Evolutionary conservation across 92 coral and sea anemone genomes (phyloP).

Genomic region (Galaxea fascicularis): DNA sequence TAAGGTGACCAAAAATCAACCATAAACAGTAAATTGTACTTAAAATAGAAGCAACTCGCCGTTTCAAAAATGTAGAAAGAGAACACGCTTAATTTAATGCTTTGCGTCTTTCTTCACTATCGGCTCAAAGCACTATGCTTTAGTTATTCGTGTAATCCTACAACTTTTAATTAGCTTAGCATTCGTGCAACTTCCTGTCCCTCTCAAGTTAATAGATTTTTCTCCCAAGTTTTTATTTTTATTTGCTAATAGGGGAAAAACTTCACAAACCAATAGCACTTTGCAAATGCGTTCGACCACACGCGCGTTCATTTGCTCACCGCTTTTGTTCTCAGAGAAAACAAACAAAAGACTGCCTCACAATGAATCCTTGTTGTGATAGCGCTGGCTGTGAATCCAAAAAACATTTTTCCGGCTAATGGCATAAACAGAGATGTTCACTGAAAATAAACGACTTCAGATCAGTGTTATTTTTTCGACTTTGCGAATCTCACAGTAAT

Average conservation of each 20-base stretch:
- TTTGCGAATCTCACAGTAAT: constrained; percentile 23
- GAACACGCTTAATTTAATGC: not conserved
- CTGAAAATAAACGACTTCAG: constrained; percentile 45
- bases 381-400: constrained; percentile 57
- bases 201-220: constrained; percentile 35
- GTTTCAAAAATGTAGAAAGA: not conserved
- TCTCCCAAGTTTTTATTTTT: not conserved
- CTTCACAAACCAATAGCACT: not conserved
- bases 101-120: constrained; percentile 3
- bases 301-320: constrained; percentile 25
- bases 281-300: constrained; percentile 31
- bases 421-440: constrained; percentile 61
- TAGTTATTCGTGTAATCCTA: constrained; percentile 49
- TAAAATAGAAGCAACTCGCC: not conserved
- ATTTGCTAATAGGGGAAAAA: not conserved
- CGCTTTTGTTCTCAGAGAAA: constrained; percentile 68
- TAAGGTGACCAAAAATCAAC: not conserved
- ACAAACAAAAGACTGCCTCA: constrained; percentile 39
- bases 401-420: constrained; percentile 49
- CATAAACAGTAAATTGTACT: not conserved
- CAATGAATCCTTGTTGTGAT: constrained; percentile 62
- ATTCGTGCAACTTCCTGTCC: constrained; percentile 55
- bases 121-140: constrained; percentile 39
- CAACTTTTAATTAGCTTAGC: constrained; percentile 57
- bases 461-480: constrained; percentile 46